phyloP scores from a whole-genome alignment of 2,797 vertebrate genomes.

The Tamandua tetradactyla region DNA sequence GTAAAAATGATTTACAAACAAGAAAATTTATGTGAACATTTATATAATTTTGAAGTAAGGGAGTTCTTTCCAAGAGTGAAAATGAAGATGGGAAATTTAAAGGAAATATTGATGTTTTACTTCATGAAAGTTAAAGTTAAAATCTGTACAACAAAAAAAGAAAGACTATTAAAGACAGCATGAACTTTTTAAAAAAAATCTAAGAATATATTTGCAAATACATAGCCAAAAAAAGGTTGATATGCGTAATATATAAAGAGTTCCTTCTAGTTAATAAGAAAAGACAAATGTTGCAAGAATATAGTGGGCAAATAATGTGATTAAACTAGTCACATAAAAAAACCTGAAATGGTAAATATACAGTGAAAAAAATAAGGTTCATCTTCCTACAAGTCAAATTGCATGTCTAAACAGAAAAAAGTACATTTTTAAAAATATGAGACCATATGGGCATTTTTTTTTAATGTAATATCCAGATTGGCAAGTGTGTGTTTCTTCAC shows the following conservation, averaged over 20 bases:
- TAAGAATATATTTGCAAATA: slow-evolving; percentile 14
- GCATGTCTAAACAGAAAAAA: slow-evolving; percentile 49
- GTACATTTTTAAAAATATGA: too few relatives aligned
- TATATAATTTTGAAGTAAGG: background rate
- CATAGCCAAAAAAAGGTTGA: background rate
- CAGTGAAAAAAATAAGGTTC: background rate
- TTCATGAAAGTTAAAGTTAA: background rate
- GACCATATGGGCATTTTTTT: slow-evolving; percentile 35
- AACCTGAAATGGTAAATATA: slow-evolving; percentile 13
- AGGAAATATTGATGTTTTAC: background rate
- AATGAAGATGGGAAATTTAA: slow-evolving; percentile 18
- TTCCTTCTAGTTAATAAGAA: slow-evolving; percentile 16
- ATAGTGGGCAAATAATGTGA: background rate
- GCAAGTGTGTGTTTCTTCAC: slow-evolving; percentile 43
- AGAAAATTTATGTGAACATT: slow-evolving; percentile 21
- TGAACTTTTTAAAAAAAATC: background rate
- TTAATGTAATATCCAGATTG: slow-evolving; percentile 49
- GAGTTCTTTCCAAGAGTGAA: background rate
- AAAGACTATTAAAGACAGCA: slow-evolving; percentile 5
- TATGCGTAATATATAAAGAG: background rate
- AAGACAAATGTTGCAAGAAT: slow-evolving; percentile 17
- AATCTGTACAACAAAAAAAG: background rate
- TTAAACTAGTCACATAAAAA: slow-evolving; percentile 8
- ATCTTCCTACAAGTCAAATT: slow-evolving; percentile 16
- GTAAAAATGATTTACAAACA: slow-evolving; percentile 29